Evolutionary conservation across 2,113 vertebrate genomes (phyloP).

Genomic region (Talpa occidentalis): DNA sequence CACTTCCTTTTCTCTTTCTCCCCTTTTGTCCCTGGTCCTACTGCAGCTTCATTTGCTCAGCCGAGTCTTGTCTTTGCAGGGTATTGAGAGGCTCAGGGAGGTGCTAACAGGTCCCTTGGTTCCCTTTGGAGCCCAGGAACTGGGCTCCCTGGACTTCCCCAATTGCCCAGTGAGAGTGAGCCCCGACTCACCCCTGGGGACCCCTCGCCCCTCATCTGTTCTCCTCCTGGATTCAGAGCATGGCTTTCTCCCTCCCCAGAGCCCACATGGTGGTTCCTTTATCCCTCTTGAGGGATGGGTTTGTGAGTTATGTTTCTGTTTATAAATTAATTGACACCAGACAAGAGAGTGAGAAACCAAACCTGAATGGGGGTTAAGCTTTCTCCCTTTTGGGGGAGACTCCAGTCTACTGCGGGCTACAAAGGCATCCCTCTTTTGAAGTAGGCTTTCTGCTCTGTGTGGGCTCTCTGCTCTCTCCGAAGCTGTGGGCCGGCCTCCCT

Average conservation of each 20-base stretch:
- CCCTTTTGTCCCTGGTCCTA: not conserved
- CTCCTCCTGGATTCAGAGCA: not conserved
- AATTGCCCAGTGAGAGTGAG: not conserved
- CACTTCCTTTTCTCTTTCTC: not conserved
- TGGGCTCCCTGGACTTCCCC: not conserved
- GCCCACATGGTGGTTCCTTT: not conserved
- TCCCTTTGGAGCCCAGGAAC: not conserved
- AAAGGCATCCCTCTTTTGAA: conserved; percentile 3
- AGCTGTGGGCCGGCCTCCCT: conserved; percentile 21
- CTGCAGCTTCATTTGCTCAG: not conserved
- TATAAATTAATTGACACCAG: conserved; percentile 46
- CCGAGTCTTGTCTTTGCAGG: not conserved
- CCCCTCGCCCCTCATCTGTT: rapidly evolving
- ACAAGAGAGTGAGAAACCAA: not conserved
- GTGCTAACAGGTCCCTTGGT: rapidly evolving
- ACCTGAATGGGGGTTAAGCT: not conserved
- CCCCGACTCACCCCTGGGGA: not conserved
- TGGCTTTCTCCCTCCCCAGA: rapidly evolving
- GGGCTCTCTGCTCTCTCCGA: too few relatives aligned
- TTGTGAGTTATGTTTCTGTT: not conserved
- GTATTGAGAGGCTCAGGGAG: too few relatives aligned
- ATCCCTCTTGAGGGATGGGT: not conserved
- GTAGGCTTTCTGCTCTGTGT: not conserved
- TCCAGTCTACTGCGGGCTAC: not conserved
- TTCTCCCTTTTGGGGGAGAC: not conserved